Conservation (phyloP, 2,797 vertebrate species). For the Molothrus aeneus region DNA sequence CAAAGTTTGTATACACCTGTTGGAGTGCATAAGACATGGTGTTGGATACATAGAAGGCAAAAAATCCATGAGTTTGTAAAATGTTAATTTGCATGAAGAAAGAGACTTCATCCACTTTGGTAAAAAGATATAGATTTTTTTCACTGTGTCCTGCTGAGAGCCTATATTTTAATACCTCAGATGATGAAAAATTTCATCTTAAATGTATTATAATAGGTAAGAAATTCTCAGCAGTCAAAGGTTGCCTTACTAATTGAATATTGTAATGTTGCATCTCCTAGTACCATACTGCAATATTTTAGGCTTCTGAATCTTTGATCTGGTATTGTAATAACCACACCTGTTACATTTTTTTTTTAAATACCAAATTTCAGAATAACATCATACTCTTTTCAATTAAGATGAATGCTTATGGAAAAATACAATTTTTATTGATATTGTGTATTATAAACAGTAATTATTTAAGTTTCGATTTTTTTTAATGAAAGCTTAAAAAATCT, state of each 20-base stretch:
- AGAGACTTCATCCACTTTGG: neutral
- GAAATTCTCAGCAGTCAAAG: neutral
- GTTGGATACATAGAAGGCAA: neutral
- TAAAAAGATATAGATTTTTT: neutral
- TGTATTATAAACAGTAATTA: neutral
- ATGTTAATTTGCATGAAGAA: neutral
- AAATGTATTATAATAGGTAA: neutral
- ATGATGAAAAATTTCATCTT: neutral
- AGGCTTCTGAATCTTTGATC: neutral
- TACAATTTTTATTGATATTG: neutral
- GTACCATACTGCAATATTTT: neutral
- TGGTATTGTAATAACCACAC: neutral
- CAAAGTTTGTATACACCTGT: neutral
- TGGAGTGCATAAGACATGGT: neutral
- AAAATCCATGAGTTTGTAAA: accelerated
- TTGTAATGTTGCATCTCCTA: neutral
- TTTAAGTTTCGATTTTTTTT: neutral
- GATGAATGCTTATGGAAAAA: neutral
- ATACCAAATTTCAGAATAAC: neutral
- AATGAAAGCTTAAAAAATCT: neutral
- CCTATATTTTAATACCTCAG: neutral
- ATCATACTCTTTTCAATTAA: neutral
- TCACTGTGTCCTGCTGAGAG: neutral
- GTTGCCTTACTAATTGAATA: neutral
- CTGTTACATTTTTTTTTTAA: neutral